Base-by-base conservation (phyloP, 2,113 vertebrate species). In the Apodemus sylvaticus region DNA sequence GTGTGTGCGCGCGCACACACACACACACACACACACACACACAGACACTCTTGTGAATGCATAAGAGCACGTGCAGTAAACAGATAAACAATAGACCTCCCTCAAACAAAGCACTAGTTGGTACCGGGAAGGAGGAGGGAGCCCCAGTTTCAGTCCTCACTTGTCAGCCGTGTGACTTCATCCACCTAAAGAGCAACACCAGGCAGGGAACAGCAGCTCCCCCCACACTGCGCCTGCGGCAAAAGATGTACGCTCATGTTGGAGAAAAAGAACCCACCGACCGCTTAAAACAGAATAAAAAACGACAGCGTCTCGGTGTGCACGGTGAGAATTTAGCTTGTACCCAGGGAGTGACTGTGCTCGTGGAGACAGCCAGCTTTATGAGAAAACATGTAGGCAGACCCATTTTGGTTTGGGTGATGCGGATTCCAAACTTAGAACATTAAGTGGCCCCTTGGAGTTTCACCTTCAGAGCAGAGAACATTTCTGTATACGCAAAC, bases 381-480 rank as follows among this genome's bases (percentile, higher is more conserved):
- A 31, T 34, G 58, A 83, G 88, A 79, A 93, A 91, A 92, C 88
- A 85, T 0, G 60, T 58, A 86, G 93, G 90, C 62, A 90, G 92
- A 62, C 17, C 45, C 62, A 66, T 90, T 90, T 88, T 73, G 90
- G 2, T 73, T 94, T 53, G 87, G 55, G 85, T 70, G 64, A 66
- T 87, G 36, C 76, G 58, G 94, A 58, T 92, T 95, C 85, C 87
- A 90, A 96, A 97, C 64, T 79, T 45, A 90, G 89, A 90, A 92
- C 22, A 36, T 53, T 62, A 93, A 93, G 58, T 4, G 87, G 89
- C 53, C 91, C 81, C 90, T 96, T 95, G 42, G 58, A 90, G 91
- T 58, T 83, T 86, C 19, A 89, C 31, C 78, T 82, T 42, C 73
- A 77, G 66, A 39, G 53, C 42, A 76, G 42, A 16, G 83, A 86